phyloP scores from a whole-genome alignment of 2,888 invertebrate species.

The Apeira syringaria region DNA sequence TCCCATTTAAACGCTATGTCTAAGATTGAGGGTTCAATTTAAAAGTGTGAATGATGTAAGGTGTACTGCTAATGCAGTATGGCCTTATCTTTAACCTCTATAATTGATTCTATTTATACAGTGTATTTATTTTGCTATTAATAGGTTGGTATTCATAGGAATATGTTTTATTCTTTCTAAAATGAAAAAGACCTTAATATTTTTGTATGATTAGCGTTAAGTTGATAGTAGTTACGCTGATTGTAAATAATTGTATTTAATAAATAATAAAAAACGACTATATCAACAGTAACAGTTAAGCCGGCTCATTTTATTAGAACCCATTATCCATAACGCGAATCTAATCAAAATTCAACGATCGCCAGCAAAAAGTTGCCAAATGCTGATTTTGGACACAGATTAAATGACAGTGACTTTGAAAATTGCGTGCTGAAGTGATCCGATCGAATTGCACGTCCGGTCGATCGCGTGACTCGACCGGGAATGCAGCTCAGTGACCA shows the following conservation, averaged over 20 bases:
- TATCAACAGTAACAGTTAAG: too few relatives aligned
- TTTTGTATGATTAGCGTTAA: too few relatives aligned
- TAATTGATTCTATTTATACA: slow-evolving; percentile 31
- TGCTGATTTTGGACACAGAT: slow-evolving; percentile 3
- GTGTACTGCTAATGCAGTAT: slow-evolving; percentile 13
- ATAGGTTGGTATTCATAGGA: not conserved
- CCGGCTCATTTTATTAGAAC: not conserved
- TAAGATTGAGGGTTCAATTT: not conserved
- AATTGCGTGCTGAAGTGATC: slow-evolving; percentile 14
- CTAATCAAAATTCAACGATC: slow-evolving; percentile 17
- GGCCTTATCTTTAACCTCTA: slow-evolving; percentile 26
- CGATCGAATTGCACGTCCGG: slow-evolving; percentile 16
- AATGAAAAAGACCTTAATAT: too few relatives aligned
- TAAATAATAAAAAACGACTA: too few relatives aligned
- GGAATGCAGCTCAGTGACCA: too few relatives aligned
- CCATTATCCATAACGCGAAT: not conserved
- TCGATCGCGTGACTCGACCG: slow-evolving; percentile 8
- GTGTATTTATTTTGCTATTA: slow-evolving; percentile 25
- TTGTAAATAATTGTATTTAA: too few relatives aligned
- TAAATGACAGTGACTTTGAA: not conserved
- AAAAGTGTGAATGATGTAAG: not conserved
- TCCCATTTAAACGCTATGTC: slow-evolving; percentile 2
- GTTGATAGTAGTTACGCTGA: too few relatives aligned
- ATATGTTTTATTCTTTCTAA: too few relatives aligned
- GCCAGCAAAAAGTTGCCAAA: slow-evolving; percentile 2